Conservation (phyloP, 2,888 invertebrate genomes). For the Diadromus collaris region DNA sequence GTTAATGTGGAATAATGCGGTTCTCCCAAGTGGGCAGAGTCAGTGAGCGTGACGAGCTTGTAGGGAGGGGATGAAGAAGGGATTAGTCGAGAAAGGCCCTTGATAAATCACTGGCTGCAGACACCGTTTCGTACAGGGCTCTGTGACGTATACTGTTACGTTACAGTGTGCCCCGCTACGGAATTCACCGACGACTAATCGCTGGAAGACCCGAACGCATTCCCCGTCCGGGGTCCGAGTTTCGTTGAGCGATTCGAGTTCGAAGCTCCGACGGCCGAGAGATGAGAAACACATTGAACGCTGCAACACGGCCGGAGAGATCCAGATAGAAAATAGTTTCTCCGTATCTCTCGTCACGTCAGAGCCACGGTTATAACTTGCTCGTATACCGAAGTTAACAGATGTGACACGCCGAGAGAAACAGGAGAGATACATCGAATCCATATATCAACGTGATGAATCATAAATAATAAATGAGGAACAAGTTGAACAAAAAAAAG, state of each 20-base stretch:
- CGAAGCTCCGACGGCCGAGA: not conserved
- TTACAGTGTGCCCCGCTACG: slow-evolving; percentile 24
- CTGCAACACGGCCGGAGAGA: slow-evolving; percentile 3
- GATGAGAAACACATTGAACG: slow-evolving; percentile 45
- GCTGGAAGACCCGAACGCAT: slow-evolving; percentile 57
- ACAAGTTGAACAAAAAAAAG: slow-evolving; percentile 18
- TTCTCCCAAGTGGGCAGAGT: slow-evolving; percentile 44
- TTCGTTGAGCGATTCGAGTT: slow-evolving; percentile 57
- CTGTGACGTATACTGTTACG: slow-evolving; percentile 14
- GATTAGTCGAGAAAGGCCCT: slow-evolving; percentile 73
- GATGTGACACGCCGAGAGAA: slow-evolving; percentile 43
- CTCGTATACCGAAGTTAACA: slow-evolving; percentile 36
- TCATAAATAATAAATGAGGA: slow-evolving; percentile 36
- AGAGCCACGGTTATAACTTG: slow-evolving; percentile 9
- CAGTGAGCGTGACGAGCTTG: slow-evolving; percentile 58
- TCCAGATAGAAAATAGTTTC: slow-evolving; percentile 38
- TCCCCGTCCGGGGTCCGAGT: slow-evolving; percentile 49
- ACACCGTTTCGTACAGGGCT: slow-evolving; percentile 25
- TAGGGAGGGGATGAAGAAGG: slow-evolving; percentile 63
- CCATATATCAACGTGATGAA: slow-evolving; percentile 22
- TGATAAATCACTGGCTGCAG: slow-evolving; percentile 72
- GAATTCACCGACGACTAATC: slow-evolving; percentile 57
- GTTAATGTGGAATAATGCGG: slow-evolving; percentile 53
- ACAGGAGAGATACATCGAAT: slow-evolving; percentile 30
- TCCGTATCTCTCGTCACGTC: slow-evolving; percentile 38